Base-by-base conservation (phyloP, 92 coral and sea anemone genomes). In the Chrysogorgia sp. region DNA sequence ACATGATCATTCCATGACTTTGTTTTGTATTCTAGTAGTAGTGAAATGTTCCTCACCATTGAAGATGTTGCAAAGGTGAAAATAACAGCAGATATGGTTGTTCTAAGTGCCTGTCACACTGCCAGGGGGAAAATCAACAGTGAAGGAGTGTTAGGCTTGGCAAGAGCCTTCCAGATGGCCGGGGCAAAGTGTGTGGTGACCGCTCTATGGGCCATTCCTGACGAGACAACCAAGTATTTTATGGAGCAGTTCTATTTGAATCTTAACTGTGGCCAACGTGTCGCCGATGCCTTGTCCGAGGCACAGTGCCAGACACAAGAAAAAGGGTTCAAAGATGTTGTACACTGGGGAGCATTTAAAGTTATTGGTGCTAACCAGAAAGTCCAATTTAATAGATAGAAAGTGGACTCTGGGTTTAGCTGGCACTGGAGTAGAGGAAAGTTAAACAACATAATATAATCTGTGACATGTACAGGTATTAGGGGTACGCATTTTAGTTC, bases 121-220 rank as follows among this genome's bases (percentile, higher is more conserved):
- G 81, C 65, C 3, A 40, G 48, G 6, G 86, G 86, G 35, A 26
- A 32, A n/a, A 63, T 82, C 65, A 82, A 28, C 60, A 58, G 52
- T 47, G 86, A 82, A 25, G 86, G 86, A 21, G 86, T 61, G 10
- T 35, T 82, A 22, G 86, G 86, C 0, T 48, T 82, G 20, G 86
- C 81, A 7, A 66, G 86, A 13, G 86, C 86, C 29, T 74, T 82
- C 25, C 60, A 59, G 9, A 77, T 57, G 37, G 69, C 86, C 1
- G 86, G 86, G 14, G 86, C 86, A 49, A 66, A 67, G 30, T 72
- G 81, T 10, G 86, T 82, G 86, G 70, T 82, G 34, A 77, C 79
- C 26, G 74, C 81, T 10, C 81, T 82, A 13, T 82, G 86, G 86
- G 81, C 81, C 28, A 34, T 82, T 3, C 37, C 64, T 7, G 86